Percentiles rank a stretch among this genome's conserved stretches.
phyloP scores from a whole-genome alignment of 2,113 vertebrate genomes.

The Platysternon megacephalum region DNA sequence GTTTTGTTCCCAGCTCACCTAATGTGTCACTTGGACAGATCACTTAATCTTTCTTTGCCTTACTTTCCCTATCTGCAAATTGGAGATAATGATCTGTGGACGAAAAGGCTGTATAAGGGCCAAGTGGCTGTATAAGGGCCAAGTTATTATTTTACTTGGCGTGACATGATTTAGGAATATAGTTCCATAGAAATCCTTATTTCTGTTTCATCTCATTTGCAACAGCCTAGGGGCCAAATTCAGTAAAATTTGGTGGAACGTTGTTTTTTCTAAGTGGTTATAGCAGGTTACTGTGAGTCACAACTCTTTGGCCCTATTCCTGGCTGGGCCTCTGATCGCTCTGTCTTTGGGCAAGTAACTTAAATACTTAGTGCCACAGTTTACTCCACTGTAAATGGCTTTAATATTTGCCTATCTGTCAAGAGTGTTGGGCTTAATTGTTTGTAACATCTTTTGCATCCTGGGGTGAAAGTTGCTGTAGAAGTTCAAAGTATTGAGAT shows the following conservation, averaged over 20 bases:
- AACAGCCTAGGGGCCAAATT: background rate
- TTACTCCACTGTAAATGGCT: background rate
- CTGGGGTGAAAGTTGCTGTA: background rate
- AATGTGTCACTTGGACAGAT: accelerated
- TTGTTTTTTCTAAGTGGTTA: background rate
- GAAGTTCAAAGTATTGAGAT: background rate
- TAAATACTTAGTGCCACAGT: background rate
- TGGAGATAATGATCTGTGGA: background rate
- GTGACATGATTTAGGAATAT: background rate
- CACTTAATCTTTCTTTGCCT: background rate
- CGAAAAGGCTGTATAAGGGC: background rate
- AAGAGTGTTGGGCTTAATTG: background rate
- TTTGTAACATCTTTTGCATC: background rate
- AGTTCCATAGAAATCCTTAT: background rate
- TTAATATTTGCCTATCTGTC: background rate
- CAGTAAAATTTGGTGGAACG: background rate
- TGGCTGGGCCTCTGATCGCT: background rate
- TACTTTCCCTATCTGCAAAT: background rate
- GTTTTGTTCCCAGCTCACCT: background rate
- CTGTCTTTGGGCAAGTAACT: background rate
- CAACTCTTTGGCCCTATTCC: background rate
- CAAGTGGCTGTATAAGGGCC: background rate
- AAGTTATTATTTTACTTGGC: background rate
- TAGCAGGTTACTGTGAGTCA: background rate
- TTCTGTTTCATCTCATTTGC: background rate